phyloP scores from a whole-genome alignment of 2,113 vertebrate genomes.

The Eurystomus gularis region DNA sequence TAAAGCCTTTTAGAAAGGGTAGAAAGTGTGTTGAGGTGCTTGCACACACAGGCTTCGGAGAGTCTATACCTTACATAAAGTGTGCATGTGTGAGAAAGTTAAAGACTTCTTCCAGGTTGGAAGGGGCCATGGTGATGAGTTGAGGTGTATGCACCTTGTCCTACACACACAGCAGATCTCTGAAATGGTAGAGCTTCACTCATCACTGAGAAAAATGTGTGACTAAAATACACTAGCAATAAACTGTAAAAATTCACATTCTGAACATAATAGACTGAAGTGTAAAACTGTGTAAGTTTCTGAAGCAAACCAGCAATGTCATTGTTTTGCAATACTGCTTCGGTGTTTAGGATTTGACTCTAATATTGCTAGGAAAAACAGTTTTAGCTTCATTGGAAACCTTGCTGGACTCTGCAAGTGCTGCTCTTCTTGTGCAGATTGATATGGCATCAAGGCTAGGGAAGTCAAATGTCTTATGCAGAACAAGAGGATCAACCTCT shows the following conservation, averaged over 20 bases:
- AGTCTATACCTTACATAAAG: not conserved
- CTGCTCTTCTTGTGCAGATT: not conserved
- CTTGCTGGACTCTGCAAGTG: not conserved
- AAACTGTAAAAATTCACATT: not conserved
- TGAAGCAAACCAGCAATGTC: not conserved
- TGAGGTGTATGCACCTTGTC: not conserved
- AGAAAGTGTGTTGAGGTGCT: not conserved
- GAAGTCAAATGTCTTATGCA: not conserved
- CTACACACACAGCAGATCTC: not conserved
- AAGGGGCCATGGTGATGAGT: not conserved
- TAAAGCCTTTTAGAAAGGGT: not conserved
- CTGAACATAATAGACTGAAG: not conserved
- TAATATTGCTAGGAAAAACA: not conserved
- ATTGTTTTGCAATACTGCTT: not conserved
- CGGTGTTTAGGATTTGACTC: not conserved
- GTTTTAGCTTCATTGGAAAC: not conserved
- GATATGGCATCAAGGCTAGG: not conserved
- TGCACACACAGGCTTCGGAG: not conserved
- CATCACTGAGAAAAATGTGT: accelerated
- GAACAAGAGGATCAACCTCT: not conserved
- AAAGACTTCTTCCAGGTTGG: not conserved
- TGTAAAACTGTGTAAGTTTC: not conserved
- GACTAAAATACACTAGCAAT: not conserved
- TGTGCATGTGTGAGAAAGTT: not conserved
- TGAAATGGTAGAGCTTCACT: not conserved